Conservation (phyloP, 2,113 vertebrate species). For the Protobothrops flavoviridis region DNA sequence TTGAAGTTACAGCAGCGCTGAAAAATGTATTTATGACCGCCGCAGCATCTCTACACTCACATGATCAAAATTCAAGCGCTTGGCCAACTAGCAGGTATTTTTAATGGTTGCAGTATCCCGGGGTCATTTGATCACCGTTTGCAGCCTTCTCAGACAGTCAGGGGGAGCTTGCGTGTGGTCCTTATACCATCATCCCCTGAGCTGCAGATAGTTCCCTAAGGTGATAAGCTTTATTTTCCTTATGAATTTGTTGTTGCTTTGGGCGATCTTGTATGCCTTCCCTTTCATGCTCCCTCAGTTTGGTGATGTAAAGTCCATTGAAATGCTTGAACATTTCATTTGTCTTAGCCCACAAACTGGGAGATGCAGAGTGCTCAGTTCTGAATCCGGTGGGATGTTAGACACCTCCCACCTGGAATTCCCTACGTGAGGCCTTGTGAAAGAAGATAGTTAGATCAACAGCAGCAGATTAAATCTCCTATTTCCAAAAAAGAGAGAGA, state of each 20-base stretch:
- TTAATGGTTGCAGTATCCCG: too few relatives aligned
- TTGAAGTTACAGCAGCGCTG: too few relatives aligned
- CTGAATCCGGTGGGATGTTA: not conserved
- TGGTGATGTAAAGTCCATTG: not conserved
- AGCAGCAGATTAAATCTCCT: not conserved
- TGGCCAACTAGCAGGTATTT: too few relatives aligned
- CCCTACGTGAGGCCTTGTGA: not conserved
- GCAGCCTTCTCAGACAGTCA: too few relatives aligned
- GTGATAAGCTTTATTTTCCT: not conserved
- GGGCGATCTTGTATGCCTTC: not conserved
- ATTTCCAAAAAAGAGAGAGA: not conserved
- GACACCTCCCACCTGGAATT: not conserved
- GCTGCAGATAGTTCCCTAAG: not conserved
- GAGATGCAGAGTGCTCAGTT: not conserved
- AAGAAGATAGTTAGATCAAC: not conserved
- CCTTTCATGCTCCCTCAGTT: not conserved
- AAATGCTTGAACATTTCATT: not conserved
- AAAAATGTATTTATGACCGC: too few relatives aligned
- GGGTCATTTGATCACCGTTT: too few relatives aligned
- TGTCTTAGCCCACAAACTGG: not conserved
- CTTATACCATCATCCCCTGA: not conserved
- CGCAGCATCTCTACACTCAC: too few relatives aligned
- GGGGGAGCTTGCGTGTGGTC: not conserved
- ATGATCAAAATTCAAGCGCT: too few relatives aligned
- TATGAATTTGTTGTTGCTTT: not conserved